A percentile compares a stretch with the other conserved stretches of the same genome.
Evolutionary conservation across 2,888 invertebrate species (phyloP).

Genomic region (Saturnia pavonia): DNA sequence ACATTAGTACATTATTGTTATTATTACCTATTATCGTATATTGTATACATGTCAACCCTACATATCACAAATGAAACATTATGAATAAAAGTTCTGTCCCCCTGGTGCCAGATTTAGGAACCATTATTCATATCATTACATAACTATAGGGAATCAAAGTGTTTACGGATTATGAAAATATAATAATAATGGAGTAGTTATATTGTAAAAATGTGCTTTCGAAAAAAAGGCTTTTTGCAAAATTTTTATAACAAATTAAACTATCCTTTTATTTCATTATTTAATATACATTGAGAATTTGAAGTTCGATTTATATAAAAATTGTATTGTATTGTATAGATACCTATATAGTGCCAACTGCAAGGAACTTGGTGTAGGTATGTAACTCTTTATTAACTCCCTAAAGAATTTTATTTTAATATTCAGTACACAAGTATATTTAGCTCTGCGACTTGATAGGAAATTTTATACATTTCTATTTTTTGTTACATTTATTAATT

Average conservation of each 20-base stretch:
- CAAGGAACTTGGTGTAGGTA: background rate
- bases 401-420: background rate
- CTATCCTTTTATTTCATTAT: background rate
- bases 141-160: background rate
- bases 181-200: slow-evolving; percentile 13
- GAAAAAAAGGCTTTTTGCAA: background rate
- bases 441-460: slow-evolving; percentile 20
- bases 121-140: slow-evolving; percentile 26
- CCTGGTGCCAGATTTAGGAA: slow-evolving; percentile 57
- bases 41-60: slow-evolving; percentile 58
- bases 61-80: slow-evolving; percentile 52
- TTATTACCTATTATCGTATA: slow-evolving; percentile 13
- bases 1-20: background rate
- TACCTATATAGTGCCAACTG: slow-evolving; percentile 5
- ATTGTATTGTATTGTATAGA: background rate
- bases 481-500: too few relatives aligned
- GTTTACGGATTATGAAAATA: background rate
- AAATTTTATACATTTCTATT: slow-evolving; percentile 42
- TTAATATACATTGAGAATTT: background rate
- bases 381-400: background rate
- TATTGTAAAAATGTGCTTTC: slow-evolving; percentile 24
- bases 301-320: background rate
- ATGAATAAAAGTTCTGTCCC: slow-evolving; percentile 44
- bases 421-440: background rate
- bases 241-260: background rate